Base-by-base conservation (phyloP, 2,113 vertebrate species). In the Thunnus maccoyii region DNA sequence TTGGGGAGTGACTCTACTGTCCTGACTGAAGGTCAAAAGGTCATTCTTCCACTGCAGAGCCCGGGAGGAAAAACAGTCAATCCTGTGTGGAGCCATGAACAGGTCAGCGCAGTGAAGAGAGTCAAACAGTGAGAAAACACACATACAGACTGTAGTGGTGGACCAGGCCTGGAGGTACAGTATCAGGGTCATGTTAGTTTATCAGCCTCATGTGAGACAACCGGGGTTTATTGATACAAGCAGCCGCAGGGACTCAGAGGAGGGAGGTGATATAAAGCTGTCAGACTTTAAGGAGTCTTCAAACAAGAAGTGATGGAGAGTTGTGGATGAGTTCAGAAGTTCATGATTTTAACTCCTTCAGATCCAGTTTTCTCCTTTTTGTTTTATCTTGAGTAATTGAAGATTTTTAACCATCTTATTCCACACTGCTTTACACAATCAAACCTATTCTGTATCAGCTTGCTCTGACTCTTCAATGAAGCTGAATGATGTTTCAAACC, bases 111-210 rank as follows among this genome's bases (percentile, higher is more conserved):
- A n/a, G 57, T 1, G 50, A 46, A 50, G 3, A 20, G 52, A 65
- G 64, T 30, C 25, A 50, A 57, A 30, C 36, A 10, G 66, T 12
- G 44, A 17, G 25, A 66, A 25, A 47, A 25, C 36, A 71, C 61
- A 3, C 48, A 51, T 58, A n/a, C 1, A 4, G 65, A 47, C 51
- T 44, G 60, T 1, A 5, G 22, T 3, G 66, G 15, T 15, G 47
- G 14, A n/a, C 1, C 50, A 0, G 47, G 46, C 55, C 76, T 14
- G 46, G 56, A 68, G 78, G 36, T 41, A 41, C 36, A 41, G 50
- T 46, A 62, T 20, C 50, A 4, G 68, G 73, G 70, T 78, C 85
- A 13, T 36, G 76, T 73, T 74, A 70, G 32, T 83, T 65, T 62
- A 36, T 51, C 80, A 9, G 27, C 52, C 51, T 41, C 3, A 7